Base-by-base conservation (phyloP, 2,888 invertebrate genomes). In the Cacoxenus indagator region DNA sequence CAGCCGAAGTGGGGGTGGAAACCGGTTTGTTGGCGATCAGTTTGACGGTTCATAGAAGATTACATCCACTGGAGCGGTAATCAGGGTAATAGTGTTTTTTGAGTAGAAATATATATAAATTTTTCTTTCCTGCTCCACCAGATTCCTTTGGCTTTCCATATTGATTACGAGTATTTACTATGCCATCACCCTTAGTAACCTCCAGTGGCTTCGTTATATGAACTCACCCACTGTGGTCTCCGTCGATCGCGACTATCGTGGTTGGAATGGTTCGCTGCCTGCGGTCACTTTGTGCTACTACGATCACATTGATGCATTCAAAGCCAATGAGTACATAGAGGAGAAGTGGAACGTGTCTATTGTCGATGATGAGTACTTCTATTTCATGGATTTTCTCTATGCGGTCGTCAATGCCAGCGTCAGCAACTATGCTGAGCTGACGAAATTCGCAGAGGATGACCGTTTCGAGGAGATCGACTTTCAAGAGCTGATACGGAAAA, bases 391-490 rank as follows among this genome's bases (percentile, higher is more conserved):
- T 64, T 90, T 90, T 73, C 76, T 90, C 0, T 85, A 86, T 71
- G 81, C 86, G 4, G 87, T 90, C 11, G 85, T 90, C 3, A 90
- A 90, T 81, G 79, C 89, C n/a, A 89, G 89, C 0, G 89, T 88
- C 46, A 75, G 78, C 19, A 88, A 87, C 70, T 87, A 90, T 73
- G 76, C 76, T 0, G 83, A 85, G 37, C 81, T 90, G 64, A 78
- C 85, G 1, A 84, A 81, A 45, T 90, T 87, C 73, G 82, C 86
- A 45, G 81, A 88, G 67, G 90, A 90, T 73, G 78, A 80, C 45
- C 85, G 85, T 8, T 87, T 90, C 59, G 84, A 86, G 19, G 77
- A 87, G 48, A 78, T 90, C 0, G 85, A 90, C 81, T 81, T 90
- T 51, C 80, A 86, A 27, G 88, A 89, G 48, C 70, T 86, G 62